phyloP scores from a whole-genome alignment of 53 echinoderm and acorn worm species.

The Echinarachnius parma region DNA sequence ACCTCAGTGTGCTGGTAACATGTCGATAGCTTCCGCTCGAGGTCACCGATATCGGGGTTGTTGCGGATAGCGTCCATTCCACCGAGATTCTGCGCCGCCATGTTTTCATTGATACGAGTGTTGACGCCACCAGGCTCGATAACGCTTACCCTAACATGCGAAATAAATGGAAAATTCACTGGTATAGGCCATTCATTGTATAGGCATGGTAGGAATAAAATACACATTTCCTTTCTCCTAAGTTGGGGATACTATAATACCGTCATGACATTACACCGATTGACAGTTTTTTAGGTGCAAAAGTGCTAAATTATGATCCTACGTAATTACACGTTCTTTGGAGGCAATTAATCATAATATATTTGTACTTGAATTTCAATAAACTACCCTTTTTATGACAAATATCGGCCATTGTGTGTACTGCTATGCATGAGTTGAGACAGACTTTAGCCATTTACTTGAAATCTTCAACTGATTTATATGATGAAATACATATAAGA shows the following conservation, averaged over 20 bases:
- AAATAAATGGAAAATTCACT: too few relatives aligned
- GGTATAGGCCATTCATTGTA: neutral
- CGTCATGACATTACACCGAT: neutral
- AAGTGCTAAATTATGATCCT: too few relatives aligned
- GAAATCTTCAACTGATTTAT: too few relatives aligned
- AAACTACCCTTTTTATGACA: too few relatives aligned
- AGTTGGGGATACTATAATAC: neutral
- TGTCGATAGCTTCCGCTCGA: conserved; percentile 33
- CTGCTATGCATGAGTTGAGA: too few relatives aligned
- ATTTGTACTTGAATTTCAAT: neutral
- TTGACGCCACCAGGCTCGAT: conserved; percentile 43
- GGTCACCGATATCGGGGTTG: conserved; percentile 21
- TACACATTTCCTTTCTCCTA: neutral
- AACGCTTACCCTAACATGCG: conserved; percentile 47
- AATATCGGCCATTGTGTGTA: too few relatives aligned
- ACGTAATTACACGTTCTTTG: too few relatives aligned
- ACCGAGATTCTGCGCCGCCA: conserved; percentile 18
- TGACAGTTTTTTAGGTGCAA: too few relatives aligned
- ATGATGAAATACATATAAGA: too few relatives aligned
- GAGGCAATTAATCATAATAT: neutral
- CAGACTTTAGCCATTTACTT: too few relatives aligned
- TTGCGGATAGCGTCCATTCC: neutral
- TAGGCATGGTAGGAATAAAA: neutral
- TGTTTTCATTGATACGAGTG: conserved; percentile 40
- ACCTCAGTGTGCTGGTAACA: conserved; percentile 8